Evolutionary conservation across 2,797 vertebrate genomes (phyloP).

Genomic region (Megalops cyprinoides): DNA sequence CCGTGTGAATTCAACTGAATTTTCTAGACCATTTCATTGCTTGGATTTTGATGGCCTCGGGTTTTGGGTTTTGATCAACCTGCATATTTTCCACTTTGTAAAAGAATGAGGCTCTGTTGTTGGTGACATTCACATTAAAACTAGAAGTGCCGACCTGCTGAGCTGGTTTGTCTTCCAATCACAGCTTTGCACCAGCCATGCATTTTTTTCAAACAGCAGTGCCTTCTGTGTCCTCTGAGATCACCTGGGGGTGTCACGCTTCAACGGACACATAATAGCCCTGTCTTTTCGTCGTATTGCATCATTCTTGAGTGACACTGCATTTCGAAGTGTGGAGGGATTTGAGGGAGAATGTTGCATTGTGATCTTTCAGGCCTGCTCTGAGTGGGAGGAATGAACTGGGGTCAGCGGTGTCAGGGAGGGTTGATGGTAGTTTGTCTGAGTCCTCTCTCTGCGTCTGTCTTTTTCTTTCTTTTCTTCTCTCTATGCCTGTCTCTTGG

Average conservation of each 20-base stretch:
- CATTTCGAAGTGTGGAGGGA: neutral
- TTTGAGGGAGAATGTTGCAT: neutral
- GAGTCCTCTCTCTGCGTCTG: too few species aligned
- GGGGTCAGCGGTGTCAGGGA: neutral
- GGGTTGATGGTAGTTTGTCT: neutral
- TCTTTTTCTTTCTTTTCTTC: too few species aligned
- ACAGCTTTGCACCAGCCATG: neutral
- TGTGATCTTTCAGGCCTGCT: neutral
- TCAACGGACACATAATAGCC: too few species aligned
- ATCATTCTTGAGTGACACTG: too few species aligned
- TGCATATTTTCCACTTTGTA: neutral
- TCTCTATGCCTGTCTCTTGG: neutral
- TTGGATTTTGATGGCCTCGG: neutral
- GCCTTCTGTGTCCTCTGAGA: slow-evolving; percentile 30
- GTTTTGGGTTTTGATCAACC: slow-evolving; percentile 5
- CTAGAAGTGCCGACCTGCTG: slow-evolving; percentile 36
- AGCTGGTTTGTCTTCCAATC: slow-evolving; percentile 57
- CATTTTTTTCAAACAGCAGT: slow-evolving; percentile 41
- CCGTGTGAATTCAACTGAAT: too few species aligned
- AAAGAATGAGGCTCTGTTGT: slow-evolving; percentile 31
- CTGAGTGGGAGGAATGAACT: neutral
- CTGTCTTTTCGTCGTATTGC: too few species aligned
- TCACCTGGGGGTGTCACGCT: too few species aligned
- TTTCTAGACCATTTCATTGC: too few species aligned
- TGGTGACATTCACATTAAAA: slow-evolving; percentile 39